Evolutionary conservation across 2,888 invertebrate species (phyloP).

Genomic region (Spatulosminthurus flaviceps): DNA sequence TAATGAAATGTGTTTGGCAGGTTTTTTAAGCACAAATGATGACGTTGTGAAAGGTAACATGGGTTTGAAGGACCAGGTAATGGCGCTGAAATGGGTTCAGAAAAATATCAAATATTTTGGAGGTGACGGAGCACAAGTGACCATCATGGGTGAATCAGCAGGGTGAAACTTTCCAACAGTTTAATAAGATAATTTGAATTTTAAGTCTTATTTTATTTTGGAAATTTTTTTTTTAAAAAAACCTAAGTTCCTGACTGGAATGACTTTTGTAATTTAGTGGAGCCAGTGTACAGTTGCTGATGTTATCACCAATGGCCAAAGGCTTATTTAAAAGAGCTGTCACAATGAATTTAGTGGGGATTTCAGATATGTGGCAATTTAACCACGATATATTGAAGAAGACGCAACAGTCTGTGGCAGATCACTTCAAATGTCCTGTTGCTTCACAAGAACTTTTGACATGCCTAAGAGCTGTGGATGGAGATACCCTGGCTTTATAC

Average conservation of each 20-base stretch:
- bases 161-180: too few relatives aligned
- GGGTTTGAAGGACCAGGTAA: constrained; percentile 3
- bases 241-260: too few relatives aligned
- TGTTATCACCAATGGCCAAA: constrained; percentile 37
- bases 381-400: background rate
- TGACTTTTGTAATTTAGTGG: background rate
- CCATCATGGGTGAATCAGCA: background rate
- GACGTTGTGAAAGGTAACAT: background rate
- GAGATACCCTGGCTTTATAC: background rate
- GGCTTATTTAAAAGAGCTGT: constrained; percentile 41
- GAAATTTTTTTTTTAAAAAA: too few relatives aligned
- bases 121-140: constrained; percentile 5
- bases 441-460: background rate
- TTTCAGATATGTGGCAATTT: background rate
- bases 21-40: background rate
- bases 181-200: too few relatives aligned
- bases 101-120: background rate
- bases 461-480: background rate
- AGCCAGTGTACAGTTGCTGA: background rate
- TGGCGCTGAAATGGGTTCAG: background rate
- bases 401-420: background rate
- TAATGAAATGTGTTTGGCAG: background rate
- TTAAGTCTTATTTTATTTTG: too few relatives aligned
- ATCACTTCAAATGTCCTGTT: background rate
- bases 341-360: background rate